Base-by-base conservation (phyloP, 2,888 invertebrate species). In the Gonocerus acuteangulatus region DNA sequence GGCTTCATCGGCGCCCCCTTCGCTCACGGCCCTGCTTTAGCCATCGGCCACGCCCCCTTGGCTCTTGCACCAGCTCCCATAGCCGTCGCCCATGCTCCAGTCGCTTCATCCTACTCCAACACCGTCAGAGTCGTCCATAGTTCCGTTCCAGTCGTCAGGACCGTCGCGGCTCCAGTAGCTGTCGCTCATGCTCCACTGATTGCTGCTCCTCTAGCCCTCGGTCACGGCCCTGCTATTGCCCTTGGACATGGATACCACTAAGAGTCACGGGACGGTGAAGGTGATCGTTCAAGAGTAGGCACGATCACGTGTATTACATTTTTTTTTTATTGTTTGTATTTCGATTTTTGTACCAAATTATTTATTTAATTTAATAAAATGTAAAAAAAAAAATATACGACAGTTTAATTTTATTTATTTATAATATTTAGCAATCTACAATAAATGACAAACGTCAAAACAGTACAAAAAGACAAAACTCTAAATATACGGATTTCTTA, bases 101-200 rank as follows among this genome's bases (percentile, higher is more conserved):
- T 63, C 6, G 67, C 68, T 11, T 63, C 67, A 19, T 67, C 69
- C 1, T 79, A 80, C 1, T 78, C 80, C 6, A 77, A 81, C 67
- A 81, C 83, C 51, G 68, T 68, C 74, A 82, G 84, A 67, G 73
- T 62, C 70, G 71, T 66, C 68, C 79, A 79, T 1, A 72, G 82
- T 9, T 80, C 79, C 6, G 76, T 81, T 3, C 77, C 72, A 1
- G 73, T 69, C 45, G 71, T 69, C 11, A 67, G 64, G 61, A 61
- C 62, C 19, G 71, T 69, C 23, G 74, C 76, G 71, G 22, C 74
- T 69, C 71, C 74, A 58, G 70, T 72, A 69, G 74, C 74, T 62
- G 32, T 69, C 47, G 48, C 45, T 11, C 57, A 62, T 23, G 60
- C 63, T 23, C 66, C 65, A 54, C 63, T 56, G 18, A 62, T 77